Conservation (phyloP, 2,888 invertebrate species). For the Netelia melanura region DNA sequence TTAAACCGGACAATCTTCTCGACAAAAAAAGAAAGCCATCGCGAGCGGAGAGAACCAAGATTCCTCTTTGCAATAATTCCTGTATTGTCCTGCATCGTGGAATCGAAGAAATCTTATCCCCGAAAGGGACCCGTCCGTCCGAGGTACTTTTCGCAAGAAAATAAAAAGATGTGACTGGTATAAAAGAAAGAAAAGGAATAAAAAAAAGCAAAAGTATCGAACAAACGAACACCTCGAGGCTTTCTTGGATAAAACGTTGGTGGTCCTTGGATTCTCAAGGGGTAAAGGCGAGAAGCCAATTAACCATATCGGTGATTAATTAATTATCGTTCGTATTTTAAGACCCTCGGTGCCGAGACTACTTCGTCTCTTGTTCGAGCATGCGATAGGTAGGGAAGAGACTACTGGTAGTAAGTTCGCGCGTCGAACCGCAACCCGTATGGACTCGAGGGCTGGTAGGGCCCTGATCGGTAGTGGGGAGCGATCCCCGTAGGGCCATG, state of each 20-base stretch:
- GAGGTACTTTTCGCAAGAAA: not conserved
- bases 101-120: too few species aligned
- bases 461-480: slow-evolving; percentile 25
- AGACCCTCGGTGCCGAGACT: slow-evolving; percentile 15
- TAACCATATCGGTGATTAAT: slow-evolving; percentile 65
- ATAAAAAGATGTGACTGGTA: not conserved
- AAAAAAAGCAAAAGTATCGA: not conserved
- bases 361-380: slow-evolving; percentile 6
- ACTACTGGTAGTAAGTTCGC: slow-evolving; percentile 1
- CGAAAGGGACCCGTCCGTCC: too few species aligned
- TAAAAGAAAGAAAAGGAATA: not conserved
- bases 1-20: slow-evolving; percentile 1
- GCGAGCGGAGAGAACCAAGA: not conserved
- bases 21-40: not conserved
- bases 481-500: slow-evolving; percentile 39
- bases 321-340: slow-evolving; percentile 56
- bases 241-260: not conserved
- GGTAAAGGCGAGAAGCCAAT: slow-evolving; percentile 52
- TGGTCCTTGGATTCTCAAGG: not conserved
- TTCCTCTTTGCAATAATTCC: too few species aligned
- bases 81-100: too few species aligned
- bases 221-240: not conserved
- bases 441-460: slow-evolving; percentile 27
- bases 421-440: slow-evolving; percentile 37
- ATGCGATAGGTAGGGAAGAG: slow-evolving; percentile 12